phyloP scores from a whole-genome alignment of 2,113 vertebrate species.

The Heterotilapia buettikoferi region DNA sequence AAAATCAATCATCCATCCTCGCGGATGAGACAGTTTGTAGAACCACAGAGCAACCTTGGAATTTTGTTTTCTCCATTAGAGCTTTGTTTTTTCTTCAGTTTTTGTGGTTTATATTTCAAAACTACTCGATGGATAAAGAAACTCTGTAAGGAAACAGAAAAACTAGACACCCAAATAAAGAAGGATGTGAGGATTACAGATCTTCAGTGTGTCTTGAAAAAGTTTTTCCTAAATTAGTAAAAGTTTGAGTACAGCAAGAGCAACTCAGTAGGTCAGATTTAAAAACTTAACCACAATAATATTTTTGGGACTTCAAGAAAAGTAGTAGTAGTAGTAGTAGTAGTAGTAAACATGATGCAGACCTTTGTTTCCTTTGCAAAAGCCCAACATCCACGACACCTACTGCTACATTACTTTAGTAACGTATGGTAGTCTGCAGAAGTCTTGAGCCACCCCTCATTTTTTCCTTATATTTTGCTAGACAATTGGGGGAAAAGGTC shows the following conservation, averaged over 20 bases:
- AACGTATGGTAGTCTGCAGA: rapidly evolving
- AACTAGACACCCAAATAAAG: neutral
- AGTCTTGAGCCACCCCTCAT: neutral
- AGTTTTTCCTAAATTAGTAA: neutral
- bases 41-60: constrained; percentile 27
- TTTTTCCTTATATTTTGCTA: rapidly evolving
- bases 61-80: constrained; percentile 13
- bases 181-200: neutral
- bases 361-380: neutral
- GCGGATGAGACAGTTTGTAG: neutral
- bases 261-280: neutral
- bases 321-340: neutral
- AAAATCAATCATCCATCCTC: constrained; percentile 27
- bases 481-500: rapidly evolving
- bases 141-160: neutral
- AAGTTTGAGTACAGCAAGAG: neutral
- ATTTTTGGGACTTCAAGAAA: neutral
- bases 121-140: neutral
- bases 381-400: neutral
- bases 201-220: neutral
- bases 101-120: neutral
- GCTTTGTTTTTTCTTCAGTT: neutral
- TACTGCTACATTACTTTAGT: rapidly evolving
- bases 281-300: neutral
- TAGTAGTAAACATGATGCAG: neutral